Evolutionary conservation across 2,113 vertebrate species (phyloP), one percentile per base, ranked within the genome.

Genomic region (Melanocharis versteri): DNA sequence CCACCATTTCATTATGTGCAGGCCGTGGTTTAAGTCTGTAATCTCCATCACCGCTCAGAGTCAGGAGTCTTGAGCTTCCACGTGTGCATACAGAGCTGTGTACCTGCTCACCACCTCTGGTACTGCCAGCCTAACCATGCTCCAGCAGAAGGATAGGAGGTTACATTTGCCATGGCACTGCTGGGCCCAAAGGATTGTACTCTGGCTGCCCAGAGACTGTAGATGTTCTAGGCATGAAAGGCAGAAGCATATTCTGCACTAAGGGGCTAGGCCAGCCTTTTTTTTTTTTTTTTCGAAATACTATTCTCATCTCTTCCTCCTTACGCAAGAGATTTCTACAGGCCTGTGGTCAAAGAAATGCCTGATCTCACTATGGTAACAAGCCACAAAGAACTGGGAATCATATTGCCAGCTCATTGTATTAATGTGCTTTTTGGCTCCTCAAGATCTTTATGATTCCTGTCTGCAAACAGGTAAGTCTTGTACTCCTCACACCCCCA

Each of bases 161-260:
- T 60, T 6, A 11, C 9, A 1, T 56, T 60, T 1, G 1, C n/a
- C 0, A 0, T 31, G 50, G 11, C 31, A 16, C 11, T 31, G 45
- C n/a, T 79, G 56, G 18, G 22, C 20, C n/a, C 5, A 7, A 19
- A 15, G 15, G 6, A 39, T 7, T 53, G 15, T 11, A 2, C 19
- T 20, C 7, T 23, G n/a, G 11, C 20, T 68, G n/a, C 26, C 28
- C 35, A 48, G 61, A 85, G 16, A 31, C 1, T 27, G 14, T 13
- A 62, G 19, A 9, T 82, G 51, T 57, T 77, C 23, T 57, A 42
- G 58, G 40, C 24, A 39, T 10, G 16, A 75, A 44, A 47, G 28
- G 15, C 50, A 83, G 50, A 30, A 83, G 7, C 4, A 6, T 45
- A 21, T 15, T 31, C 17, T 69, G 27, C 24, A 57, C 4, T 22